Evolutionary conservation across 2,888 invertebrate genomes (phyloP), one percentile per base, ranked within the genome.

Genomic region (Aethes cnicana): DNA sequence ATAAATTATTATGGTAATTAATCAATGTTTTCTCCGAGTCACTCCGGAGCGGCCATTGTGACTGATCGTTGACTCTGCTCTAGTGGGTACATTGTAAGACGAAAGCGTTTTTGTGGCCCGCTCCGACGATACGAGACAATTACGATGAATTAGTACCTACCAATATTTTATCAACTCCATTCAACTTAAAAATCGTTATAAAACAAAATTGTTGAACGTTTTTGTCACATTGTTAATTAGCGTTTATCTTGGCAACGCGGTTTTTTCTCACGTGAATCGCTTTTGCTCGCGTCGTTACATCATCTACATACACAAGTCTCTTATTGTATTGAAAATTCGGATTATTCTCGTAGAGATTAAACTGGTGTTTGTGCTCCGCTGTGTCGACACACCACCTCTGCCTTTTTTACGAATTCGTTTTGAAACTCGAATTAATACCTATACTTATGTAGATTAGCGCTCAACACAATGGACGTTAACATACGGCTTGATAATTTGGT

Each of bases 1-100:
- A 89, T 89, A 89, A 89, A 89, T 88, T 84, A 89, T 89, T 88
- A 87, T 88, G 86, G 86, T 88, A 88, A 89, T 89, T 89, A 89
- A 89, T 89, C 89, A 89, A 86, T 84, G 88, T 89, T 88, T 88
- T 88, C 87, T 88, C 81, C 87, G 69, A 88, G 87, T 89, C 88
- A 89, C 84, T 89, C 77, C 67, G 72, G 74, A 69, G 60, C 61
- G 75, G 68, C 80, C 68, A 85, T 86, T 88, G 87, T 87, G 84
- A 87, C 79, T 85, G 87, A 87, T 86, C 84, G 84, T 77, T 77
- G 84, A 81, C 77, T 82, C 72, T 72, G 58, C 66, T 66, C 66
- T 39, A 47, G 66, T 68, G 69, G 61, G 82, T 85, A 86, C 81
- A 77, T 72, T 78, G 68, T 68, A 66, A 68, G 69, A 79, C 80